These are phyloP conservation scores for Oryzias sinensis DNA, from an alignment of 2,797 vertebrate species.

Conservation along the genomic window DNA sequence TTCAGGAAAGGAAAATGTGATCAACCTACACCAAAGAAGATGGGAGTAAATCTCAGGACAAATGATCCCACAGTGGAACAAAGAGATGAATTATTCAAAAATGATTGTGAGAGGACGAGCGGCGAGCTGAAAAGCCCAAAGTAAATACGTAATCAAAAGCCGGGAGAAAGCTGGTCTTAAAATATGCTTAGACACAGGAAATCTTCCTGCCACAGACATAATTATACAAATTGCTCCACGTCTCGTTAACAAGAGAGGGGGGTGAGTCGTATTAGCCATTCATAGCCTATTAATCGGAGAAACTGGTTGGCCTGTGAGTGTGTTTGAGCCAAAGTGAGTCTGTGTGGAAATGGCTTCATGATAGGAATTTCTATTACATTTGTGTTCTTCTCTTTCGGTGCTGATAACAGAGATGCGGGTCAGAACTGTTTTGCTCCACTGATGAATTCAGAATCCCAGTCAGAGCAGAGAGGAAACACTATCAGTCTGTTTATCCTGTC, in stretches of 20 bases:
- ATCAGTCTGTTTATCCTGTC: constrained; percentile 85
- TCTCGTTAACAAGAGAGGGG: constrained; percentile 76
- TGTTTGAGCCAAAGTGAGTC: not conserved
- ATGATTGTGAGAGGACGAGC: constrained; percentile 62
- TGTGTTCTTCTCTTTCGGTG: constrained; percentile 83
- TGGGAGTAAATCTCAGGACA: constrained; percentile 71
- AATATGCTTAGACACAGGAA: constrained; percentile 78
- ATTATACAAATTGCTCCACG: constrained; percentile 79
- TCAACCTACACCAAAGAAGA: constrained; percentile 52
- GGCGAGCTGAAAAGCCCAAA: constrained; percentile 61
- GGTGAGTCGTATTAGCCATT: constrained; percentile 80
- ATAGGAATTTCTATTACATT: constrained; percentile 86
- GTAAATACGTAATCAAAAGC: constrained; percentile 73
- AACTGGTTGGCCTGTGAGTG: constrained; percentile 55
- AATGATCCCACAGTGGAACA: constrained; percentile 64
- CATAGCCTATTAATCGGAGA: constrained; percentile 82
- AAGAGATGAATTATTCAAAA: constrained; percentile 75
- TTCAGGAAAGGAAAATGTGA: constrained; percentile 36
- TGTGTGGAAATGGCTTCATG: constrained; percentile 42
- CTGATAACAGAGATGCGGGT: constrained; percentile 81
- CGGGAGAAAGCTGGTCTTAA: constrained; percentile 65
- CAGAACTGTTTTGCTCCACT: constrained; percentile 77
- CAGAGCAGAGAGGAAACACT: constrained; percentile 65
- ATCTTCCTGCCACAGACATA: constrained; percentile 73
- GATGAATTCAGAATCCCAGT: constrained; percentile 69